Evolutionary conservation across 1,140 invertebrate species (phyloP).

Genomic region (Anoplophora glabripennis): DNA sequence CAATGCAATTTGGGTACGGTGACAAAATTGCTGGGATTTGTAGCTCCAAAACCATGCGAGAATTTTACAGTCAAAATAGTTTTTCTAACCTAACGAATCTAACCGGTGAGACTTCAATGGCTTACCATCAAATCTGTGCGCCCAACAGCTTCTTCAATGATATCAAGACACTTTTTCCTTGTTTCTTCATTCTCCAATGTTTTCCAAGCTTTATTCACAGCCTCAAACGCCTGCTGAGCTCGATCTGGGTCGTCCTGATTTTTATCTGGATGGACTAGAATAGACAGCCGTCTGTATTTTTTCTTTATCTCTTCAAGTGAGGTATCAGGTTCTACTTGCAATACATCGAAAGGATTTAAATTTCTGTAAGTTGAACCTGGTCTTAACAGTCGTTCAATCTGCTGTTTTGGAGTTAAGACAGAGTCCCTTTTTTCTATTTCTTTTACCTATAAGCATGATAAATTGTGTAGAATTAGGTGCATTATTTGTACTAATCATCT

Average conservation of each 20-base stretch:
- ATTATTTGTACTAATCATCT: slow-evolving; percentile 17
- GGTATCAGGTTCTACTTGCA: slow-evolving; percentile 90
- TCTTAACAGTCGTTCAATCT: slow-evolving; percentile 88
- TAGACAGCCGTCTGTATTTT: slow-evolving; percentile 93
- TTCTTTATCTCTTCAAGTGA: slow-evolving; percentile 92
- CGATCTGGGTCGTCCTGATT: slow-evolving; percentile 94
- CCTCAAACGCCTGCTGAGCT: slow-evolving; percentile 92
- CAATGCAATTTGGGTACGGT: too few relatives aligned
- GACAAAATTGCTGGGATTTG: too few relatives aligned
- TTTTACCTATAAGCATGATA: slow-evolving; percentile 70
- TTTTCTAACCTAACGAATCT: too few relatives aligned
- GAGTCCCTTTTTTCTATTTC: slow-evolving; percentile 91
- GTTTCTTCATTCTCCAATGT: slow-evolving; percentile 93
- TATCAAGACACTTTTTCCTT: slow-evolving; percentile 90
- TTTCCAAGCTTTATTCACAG: slow-evolving; percentile 96
- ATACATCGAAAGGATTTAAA: slow-evolving; percentile 93
- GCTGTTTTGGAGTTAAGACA: slow-evolving; percentile 88
- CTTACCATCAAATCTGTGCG: slow-evolving; percentile 89
- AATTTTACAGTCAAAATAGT: too few relatives aligned
- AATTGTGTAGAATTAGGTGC: slow-evolving; percentile 13
- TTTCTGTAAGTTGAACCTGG: slow-evolving; percentile 96
- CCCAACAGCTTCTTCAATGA: slow-evolving; percentile 95
- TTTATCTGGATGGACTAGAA: slow-evolving; percentile 98
- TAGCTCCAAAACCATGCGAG: too few relatives aligned
- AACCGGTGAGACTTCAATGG: too few relatives aligned